These are phyloP conservation scores for Balearica regulorum DNA, from an alignment of 2,797 vertebrate genomes.

Conservation along the genomic window DNA sequence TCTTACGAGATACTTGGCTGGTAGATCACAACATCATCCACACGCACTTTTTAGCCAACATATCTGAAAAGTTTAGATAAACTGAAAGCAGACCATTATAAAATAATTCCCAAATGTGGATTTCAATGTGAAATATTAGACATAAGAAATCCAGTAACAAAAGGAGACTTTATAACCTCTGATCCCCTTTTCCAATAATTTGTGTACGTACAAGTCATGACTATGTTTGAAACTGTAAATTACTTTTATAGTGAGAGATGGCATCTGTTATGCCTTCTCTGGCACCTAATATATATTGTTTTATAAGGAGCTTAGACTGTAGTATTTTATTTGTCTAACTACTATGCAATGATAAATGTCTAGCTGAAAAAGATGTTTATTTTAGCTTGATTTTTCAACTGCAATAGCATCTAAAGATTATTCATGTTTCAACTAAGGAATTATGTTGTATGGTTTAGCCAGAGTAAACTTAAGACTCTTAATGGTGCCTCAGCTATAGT, in stretches of 20 bases:
- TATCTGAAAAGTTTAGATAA: not conserved
- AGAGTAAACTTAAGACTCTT: slow-evolving; percentile 55
- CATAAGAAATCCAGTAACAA: slow-evolving; percentile 14
- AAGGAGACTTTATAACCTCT: slow-evolving; percentile 25
- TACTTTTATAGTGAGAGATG: slow-evolving; percentile 53
- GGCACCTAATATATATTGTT: slow-evolving; percentile 57
- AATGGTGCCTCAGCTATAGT: slow-evolving; percentile 54
- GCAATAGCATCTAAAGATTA: slow-evolving; percentile 56
- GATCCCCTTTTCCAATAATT: slow-evolving; percentile 35
- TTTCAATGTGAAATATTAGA: not conserved
- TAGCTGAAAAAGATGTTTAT: slow-evolving; percentile 69
- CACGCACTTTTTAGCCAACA: not conserved
- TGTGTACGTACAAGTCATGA: not conserved
- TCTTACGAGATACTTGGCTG: not conserved
- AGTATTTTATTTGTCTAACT: slow-evolving; percentile 66
- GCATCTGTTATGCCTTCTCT: slow-evolving; percentile 57
- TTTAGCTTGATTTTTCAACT: slow-evolving; percentile 72
- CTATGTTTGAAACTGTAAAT: slow-evolving; percentile 45
- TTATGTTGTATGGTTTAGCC: slow-evolving; percentile 65
- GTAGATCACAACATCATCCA: not conserved
- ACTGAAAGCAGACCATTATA: not conserved
- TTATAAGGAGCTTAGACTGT: slow-evolving; percentile 19
- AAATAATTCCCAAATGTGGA: slow-evolving; percentile 6
- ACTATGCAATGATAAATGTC: slow-evolving; percentile 42
- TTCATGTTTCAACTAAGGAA: slow-evolving; percentile 66